Base-by-base conservation (phyloP, 2,888 invertebrate species). In the Coecobrya sp. region DNA sequence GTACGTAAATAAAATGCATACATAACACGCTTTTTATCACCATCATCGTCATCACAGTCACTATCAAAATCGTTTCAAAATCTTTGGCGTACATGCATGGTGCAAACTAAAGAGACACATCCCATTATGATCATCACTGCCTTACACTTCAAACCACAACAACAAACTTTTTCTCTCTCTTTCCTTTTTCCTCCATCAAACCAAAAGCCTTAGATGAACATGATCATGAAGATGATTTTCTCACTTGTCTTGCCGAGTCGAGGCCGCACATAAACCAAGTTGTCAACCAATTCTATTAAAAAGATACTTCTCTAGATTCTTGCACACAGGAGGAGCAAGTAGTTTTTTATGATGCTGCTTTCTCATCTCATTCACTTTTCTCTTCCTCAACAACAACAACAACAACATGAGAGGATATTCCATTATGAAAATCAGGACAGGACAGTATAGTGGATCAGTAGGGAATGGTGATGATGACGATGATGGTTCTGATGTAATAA, bases 201-300 rank as follows among this genome's bases (percentile, higher is more conserved):
- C 2, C 36, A 36, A n/a, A 10, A 1, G 22, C 19, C 59, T 19
- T 19, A 10, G 59, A n/a, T 10, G 59, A 7, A 19, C 16, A 22
- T 59, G 19, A 68, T 68, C 13, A 68, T 2, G 68, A 16, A 13
- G 30, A 68, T 30, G 30, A 27, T 84, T 45, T 19, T 13, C 36
- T 25, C 79, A 16, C 79, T 55, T 55, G 25, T 68, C 49, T 65
- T 30, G 49, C 55, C 30, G 52, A 55, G 55, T 73, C 86, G 73
- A 73, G 86, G 86, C 73, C 73, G 73, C 65, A n/a, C 70, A 73
- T 86, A 68, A 86, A 73, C 36, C 30, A 55, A 55, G 70, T 55
- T 86, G 86, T 86, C 86, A 86, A 86, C 70, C 36, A 16, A 68
- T 16, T 30, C 68, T n/a, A 36, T 27, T 30, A 36, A 68, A 36